phyloP scores from a whole-genome alignment of 2,888 invertebrate species.

The Platycheirus rosarum region DNA sequence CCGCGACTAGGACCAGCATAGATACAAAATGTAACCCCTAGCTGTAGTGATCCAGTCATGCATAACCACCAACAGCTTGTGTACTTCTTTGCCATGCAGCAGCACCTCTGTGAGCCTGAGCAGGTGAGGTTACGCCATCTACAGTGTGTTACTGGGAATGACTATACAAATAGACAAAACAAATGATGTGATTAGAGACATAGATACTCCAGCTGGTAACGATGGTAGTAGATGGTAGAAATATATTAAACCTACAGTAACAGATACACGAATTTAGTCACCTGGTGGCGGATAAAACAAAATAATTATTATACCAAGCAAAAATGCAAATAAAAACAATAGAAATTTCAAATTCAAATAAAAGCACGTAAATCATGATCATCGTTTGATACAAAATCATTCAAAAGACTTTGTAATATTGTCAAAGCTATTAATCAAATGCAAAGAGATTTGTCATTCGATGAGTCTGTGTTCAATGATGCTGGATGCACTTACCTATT shows the following conservation, averaged over 20 bases:
- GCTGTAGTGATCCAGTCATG: constrained; percentile 40
- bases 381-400: constrained; percentile 8
- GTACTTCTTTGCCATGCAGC: constrained; percentile 37
- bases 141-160: constrained; percentile 18
- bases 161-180: constrained; percentile 8
- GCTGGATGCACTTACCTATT: constrained; percentile 11
- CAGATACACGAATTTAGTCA: constrained; percentile 59
- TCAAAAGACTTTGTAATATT: constrained; percentile 27
- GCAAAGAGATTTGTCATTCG: constrained; percentile 27
- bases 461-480: constrained; percentile 21
- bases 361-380: constrained; percentile 43
- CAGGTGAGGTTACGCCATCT: constrained; percentile 61
- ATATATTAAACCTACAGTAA: constrained; percentile 19
- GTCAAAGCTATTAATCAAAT: constrained; percentile 35
- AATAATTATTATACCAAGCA: constrained; percentile 35
- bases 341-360: constrained; percentile 26
- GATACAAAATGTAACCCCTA: background rate
- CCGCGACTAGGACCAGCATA: constrained; percentile 1
- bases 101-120: constrained; percentile 40
- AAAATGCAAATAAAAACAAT: constrained; percentile 29
- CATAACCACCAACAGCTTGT: constrained; percentile 40
- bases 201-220: background rate
- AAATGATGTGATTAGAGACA: constrained; percentile 11
- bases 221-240: constrained; percentile 10
- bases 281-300: constrained; percentile 2